phyloP scores from a whole-genome alignment of 2,888 invertebrate genomes.

The Ennomos fuscantarius region DNA sequence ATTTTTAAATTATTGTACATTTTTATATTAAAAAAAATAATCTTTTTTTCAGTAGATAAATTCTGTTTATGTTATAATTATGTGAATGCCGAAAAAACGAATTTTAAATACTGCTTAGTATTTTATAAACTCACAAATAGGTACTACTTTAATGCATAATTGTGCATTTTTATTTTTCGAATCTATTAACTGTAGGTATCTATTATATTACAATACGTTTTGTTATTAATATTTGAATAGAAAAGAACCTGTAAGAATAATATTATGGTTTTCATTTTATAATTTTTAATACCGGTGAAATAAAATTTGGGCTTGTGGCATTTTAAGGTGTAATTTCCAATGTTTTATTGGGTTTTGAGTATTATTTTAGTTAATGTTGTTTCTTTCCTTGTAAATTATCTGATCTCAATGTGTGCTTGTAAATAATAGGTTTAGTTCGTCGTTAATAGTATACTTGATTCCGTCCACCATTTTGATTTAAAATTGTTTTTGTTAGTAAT shows the following conservation, averaged over 20 bases:
- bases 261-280: not conserved
- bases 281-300: not conserved
- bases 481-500: not conserved
- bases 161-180: no score
- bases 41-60: no score
- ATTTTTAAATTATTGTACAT: no score
- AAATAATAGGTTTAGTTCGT: slow-evolving; percentile 61
- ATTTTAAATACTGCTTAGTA: no score
- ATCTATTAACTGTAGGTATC: no score
- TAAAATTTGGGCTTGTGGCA: slow-evolving; percentile 14
- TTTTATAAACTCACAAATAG: no score
- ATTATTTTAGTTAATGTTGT: slow-evolving; percentile 56
- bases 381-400: slow-evolving; percentile 72
- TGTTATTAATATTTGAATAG: no score
- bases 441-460: slow-evolving; percentile 32
- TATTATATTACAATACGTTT: no score
- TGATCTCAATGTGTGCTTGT: slow-evolving; percentile 78
- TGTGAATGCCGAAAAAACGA: no score
- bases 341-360: slow-evolving; percentile 43
- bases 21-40: no score
- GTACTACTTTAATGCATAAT: no score
- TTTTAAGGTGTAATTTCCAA: slow-evolving; percentile 37
- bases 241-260: not conserved
- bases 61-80: no score
- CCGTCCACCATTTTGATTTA: slow-evolving; percentile 53